Evolutionary conservation across 2,113 vertebrate species (phyloP).

Genomic region (Sterrhoptilus dennistouni): DNA sequence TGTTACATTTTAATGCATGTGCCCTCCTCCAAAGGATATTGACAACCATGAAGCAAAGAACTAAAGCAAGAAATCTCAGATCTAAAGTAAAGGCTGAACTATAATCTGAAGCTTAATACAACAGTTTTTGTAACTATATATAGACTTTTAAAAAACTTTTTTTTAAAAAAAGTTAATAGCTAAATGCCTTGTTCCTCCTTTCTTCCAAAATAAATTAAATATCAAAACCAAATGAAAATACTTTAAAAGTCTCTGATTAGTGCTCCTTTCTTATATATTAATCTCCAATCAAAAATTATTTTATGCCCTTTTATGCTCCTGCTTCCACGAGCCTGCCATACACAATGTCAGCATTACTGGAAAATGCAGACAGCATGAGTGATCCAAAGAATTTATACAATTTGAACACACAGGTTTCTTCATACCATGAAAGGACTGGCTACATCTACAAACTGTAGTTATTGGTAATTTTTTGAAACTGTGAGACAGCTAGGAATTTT

Average conservation of each 20-base stretch:
- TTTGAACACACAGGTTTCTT: neutral
- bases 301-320: neutral
- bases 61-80: neutral
- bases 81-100: slow-evolving; percentile 42
- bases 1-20: neutral
- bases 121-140: slow-evolving; percentile 37
- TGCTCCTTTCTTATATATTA: neutral
- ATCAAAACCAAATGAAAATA: slow-evolving; percentile 40
- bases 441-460: neutral
- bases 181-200: neutral
- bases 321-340: neutral
- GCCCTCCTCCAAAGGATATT: slow-evolving; percentile 1
- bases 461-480: neutral
- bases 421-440: neutral
- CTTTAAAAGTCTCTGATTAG: neutral
- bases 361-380: neutral
- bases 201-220: neutral
- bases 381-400: neutral
- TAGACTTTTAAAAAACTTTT: neutral
- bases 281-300: neutral
- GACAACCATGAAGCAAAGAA: slow-evolving; percentile 7
- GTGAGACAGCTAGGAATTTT: neutral
- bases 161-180: neutral
- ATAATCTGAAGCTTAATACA: slow-evolving; percentile 17
- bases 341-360: neutral